Conservation (phyloP, 2,888 invertebrate genomes). For the Tenthredo distinguenda region DNA sequence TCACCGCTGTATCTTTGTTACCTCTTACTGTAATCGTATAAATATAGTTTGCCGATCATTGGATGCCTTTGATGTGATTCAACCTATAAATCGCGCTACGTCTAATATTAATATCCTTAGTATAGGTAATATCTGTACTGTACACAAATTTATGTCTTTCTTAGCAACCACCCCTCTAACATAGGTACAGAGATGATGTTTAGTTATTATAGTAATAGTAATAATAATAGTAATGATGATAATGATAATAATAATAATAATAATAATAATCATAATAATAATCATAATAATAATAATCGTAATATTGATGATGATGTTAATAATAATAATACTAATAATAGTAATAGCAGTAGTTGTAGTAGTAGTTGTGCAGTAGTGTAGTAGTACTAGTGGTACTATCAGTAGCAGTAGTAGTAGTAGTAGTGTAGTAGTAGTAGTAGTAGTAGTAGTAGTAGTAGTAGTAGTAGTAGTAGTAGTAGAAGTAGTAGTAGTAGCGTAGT, state of each 20-base stretch:
- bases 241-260: neutral
- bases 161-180: slow-evolving; percentile 65
- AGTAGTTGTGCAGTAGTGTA: neutral
- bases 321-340: neutral
- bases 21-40: slow-evolving; percentile 70
- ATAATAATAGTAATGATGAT: neutral
- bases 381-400: neutral
- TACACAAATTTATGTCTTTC: slow-evolving; percentile 77
- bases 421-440: neutral
- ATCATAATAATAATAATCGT: neutral
- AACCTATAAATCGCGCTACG: slow-evolving; percentile 68
- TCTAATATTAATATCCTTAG: slow-evolving; percentile 67
- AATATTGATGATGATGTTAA: neutral
- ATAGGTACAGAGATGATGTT: slow-evolving; percentile 9
- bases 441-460: too few relatives aligned
- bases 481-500: too few relatives aligned
- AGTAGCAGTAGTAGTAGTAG: neutral
- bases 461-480: too few relatives aligned
- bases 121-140: slow-evolving; percentile 75
- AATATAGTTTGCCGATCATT: slow-evolving; percentile 66
- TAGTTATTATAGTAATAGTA: neutral
- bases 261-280: slow-evolving; percentile 7
- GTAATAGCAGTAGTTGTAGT: neutral
- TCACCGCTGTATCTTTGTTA: slow-evolving; percentile 60
- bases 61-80: slow-evolving; percentile 69